Base-by-base conservation (phyloP, 2,113 vertebrate species). In the Apodemus sylvaticus region DNA sequence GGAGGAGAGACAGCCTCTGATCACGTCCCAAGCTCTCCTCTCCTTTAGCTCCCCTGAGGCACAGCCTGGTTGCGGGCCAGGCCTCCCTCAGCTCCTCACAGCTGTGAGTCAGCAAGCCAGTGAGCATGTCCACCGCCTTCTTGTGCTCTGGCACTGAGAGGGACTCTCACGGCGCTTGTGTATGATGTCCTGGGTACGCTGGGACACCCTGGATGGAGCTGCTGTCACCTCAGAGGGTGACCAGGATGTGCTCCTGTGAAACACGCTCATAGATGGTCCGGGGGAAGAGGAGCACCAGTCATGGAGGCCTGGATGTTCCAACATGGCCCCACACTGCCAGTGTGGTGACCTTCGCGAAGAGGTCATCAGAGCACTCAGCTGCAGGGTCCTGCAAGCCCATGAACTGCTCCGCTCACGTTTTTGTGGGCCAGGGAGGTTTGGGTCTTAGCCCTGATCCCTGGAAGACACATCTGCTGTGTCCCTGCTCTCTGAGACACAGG, bases 151-250 rank as follows among this genome's bases (percentile, higher is more conserved):
- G 16, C 42, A 22, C 48, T 7, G 36, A 17, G 6, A 1, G 55
- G 55, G n/a, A 22, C 31, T 7, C 0, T 7, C n/a, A 8, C 0
- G 14, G 2, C 7, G 11, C 7, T 48, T 20, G 29, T 0, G 24
- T 24, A 20, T 16, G 5, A 12, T 24, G 14, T 12, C 8, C 20
- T 26, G 58, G 11, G 1, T 0, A 31, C 29, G 12, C 26, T 7
- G 10, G n/a, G 29, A 51, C 31, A 19, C 1, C 20, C 82, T 16
- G 82, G 22, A 14, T 1, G 0, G 14, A 39, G 39, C 6, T 2
- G 34, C 74, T 5, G 8, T 3, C 20, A 0, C 29, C 73, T 79
- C 11, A 82, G 39, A 58, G 24, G 16, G 55, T 7, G 62, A 45
- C 19, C 0, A 9, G 14, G n/a, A 7, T 34, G 2, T 42, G 36